Evolutionary conservation across 1,140 invertebrate genomes (phyloP), one percentile per base, ranked within the genome.

Genomic region (Orchesella cincta): DNA sequence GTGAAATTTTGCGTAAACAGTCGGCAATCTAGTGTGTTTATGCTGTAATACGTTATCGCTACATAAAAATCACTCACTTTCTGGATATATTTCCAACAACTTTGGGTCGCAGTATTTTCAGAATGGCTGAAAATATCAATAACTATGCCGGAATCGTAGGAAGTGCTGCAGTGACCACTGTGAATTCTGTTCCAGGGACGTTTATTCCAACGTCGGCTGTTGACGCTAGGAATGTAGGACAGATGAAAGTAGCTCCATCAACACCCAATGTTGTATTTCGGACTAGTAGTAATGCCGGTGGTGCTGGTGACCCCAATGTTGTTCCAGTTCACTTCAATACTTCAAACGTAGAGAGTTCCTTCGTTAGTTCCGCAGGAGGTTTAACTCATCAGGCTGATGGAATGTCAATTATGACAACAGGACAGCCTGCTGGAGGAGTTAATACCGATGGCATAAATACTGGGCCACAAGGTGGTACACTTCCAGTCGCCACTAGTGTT

Each of bases 241-340:
- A 29, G 33, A 29, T 67, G 62, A 67, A 67, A 67, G 5, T 57
- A 23, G 26, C 54, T 31, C 62, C 62, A 14, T 29, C 62, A 67
- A 46, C 39, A 8, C n/a, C n/a, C n/a, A 79, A 79, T 76, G 78
- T 76, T 64, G 54, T 79, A 33, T 79, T 79, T 73, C 74, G 70
- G 73, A 79, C 73, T 79, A 71, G 64, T 76, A 52, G 39, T 76
- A 33, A 64, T 20, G 46, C 29, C 26, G 5, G n/a, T 57, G 54
- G 54, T 18, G 26, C 12, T 57, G 54, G 54, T 57, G 54, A 57
- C 8, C 8, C n/a, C n/a, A n/a, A n/a, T n/a, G n/a, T n/a, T n/a
- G n/a, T n/a, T n/a, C n/a, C 54, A 57, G 54, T 23, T 12, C 8
- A 46, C 39, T 12, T 46, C 39, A n/a, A n/a, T n/a, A 46, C 39